Conservation (phyloP, 2,888 invertebrate species). For the Nemurella pictetii region DNA sequence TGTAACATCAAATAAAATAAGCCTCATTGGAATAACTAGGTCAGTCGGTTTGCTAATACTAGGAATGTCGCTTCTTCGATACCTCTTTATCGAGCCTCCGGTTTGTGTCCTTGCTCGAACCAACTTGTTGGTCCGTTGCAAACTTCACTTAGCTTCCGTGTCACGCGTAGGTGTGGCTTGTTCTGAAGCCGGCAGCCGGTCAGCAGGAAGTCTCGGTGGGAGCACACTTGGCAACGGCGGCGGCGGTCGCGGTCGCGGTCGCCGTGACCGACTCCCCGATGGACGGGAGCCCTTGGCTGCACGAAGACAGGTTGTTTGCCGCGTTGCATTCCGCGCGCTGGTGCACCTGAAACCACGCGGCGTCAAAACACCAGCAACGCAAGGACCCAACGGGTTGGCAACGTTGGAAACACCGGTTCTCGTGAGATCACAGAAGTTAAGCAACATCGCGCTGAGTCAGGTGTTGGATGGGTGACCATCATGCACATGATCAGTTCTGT, state of each 20-base stretch:
- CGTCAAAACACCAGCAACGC: constrained; percentile 65
- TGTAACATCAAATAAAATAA: not conserved
- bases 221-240: constrained; percentile 57
- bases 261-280: constrained; percentile 72
- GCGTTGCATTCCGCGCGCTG: constrained; percentile 22
- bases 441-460: too few species aligned
- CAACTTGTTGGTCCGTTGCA: not conserved
- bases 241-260: too few species aligned
- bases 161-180: too few species aligned
- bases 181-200: not conserved
- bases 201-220: constrained; percentile 48
- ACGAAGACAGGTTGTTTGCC: constrained; percentile 68
- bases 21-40: constrained; percentile 4
- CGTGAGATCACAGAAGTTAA: too few species aligned
- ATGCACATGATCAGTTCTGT: too few species aligned
- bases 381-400: too few species aligned
- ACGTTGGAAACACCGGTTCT: too few species aligned
- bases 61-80: too few species aligned
- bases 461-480: too few species aligned
- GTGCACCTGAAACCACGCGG: constrained; percentile 46
- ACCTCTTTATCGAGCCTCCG: not conserved
- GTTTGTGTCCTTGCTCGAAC: not conserved
- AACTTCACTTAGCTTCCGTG: too few species aligned
- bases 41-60: not conserved
- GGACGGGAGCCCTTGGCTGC: constrained; percentile 73